Conservation (phyloP, 2,888 invertebrate species). For the Villa cingulata region DNA sequence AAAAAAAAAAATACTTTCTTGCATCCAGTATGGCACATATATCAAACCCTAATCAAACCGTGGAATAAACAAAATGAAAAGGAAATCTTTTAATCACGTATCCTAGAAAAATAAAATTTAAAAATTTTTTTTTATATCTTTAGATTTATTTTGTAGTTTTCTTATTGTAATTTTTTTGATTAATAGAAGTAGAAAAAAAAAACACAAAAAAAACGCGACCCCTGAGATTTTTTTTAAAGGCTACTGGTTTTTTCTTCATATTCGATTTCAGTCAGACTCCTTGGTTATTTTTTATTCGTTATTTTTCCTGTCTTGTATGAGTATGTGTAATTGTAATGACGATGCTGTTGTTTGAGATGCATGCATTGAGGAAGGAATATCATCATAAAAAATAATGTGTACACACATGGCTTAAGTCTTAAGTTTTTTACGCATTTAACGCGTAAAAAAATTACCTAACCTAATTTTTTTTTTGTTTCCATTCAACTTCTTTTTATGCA, state of each 20-base stretch:
- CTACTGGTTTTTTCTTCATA: slow-evolving; percentile 1
- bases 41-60: slow-evolving; percentile 11
- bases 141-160: slow-evolving; percentile 2
- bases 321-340: slow-evolving; percentile 1
- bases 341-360: not conserved
- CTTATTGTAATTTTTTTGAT: slow-evolving; percentile 4
- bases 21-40: not conserved
- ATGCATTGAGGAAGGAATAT: not conserved
- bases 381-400: too few relatives aligned
- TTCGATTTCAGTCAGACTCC: too few relatives aligned
- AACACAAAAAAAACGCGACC: slow-evolving; percentile 1
- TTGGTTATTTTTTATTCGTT: not conserved
- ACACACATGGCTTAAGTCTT: too few relatives aligned
- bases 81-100: slow-evolving; percentile 6
- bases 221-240: slow-evolving; percentile 1
- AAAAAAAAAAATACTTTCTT: too few relatives aligned
- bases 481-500: too few relatives aligned
- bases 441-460: too few relatives aligned
- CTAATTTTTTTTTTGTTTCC: too few relatives aligned
- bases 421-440: too few relatives aligned
- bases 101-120: too few relatives aligned
- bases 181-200: too few relatives aligned
- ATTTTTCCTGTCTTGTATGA: slow-evolving; percentile 2
- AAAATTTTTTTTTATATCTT: too few relatives aligned
- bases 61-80: slow-evolving; percentile 3